Conservation (phyloP, 2,888 invertebrate genomes). For the Cetonia aurata region DNA sequence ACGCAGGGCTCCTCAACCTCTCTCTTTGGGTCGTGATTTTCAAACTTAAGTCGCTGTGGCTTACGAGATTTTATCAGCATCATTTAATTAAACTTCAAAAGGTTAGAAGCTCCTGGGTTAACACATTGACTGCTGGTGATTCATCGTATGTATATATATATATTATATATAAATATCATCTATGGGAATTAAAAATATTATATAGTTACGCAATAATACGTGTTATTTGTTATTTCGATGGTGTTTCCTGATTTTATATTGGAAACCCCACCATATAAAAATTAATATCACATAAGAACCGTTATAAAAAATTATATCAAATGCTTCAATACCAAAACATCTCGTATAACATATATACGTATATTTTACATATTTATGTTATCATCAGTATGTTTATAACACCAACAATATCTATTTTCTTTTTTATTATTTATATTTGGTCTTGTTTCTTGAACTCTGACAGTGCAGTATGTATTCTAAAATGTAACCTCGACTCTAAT, state of each 20-base stretch:
- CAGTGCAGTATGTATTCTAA: slow-evolving; percentile 85
- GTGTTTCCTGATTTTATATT: no score
- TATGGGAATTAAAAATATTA: no score
- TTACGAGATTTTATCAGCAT: no score
- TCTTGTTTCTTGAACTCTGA: slow-evolving; percentile 65
- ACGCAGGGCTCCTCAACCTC: background rate
- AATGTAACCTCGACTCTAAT: slow-evolving; percentile 89
- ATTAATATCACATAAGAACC: slow-evolving; percentile 10
- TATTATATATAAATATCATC: no score
- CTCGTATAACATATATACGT: slow-evolving; percentile 9
- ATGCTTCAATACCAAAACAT: background rate
- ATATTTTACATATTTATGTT: slow-evolving; percentile 1
- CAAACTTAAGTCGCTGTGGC: no score
- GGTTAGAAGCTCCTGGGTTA: background rate
- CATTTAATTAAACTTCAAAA: no score
- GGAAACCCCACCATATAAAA: no score
- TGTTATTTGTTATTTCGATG: no score
- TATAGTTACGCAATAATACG: no score
- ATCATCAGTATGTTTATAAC: slow-evolving; percentile 18
- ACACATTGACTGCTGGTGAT: no score
- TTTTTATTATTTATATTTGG: slow-evolving; percentile 42
- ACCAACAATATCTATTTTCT: slow-evolving; percentile 28
- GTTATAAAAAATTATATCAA: slow-evolving; percentile 11
- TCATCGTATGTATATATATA: no score
- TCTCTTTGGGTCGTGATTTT: no score